Percentiles rank a stretch among this genome's conserved stretches.
These are phyloP conservation scores for Drosophila pseudoananassae DNA, from an alignment of 1,140 invertebrate species.

Conservation along the genomic window DNA sequence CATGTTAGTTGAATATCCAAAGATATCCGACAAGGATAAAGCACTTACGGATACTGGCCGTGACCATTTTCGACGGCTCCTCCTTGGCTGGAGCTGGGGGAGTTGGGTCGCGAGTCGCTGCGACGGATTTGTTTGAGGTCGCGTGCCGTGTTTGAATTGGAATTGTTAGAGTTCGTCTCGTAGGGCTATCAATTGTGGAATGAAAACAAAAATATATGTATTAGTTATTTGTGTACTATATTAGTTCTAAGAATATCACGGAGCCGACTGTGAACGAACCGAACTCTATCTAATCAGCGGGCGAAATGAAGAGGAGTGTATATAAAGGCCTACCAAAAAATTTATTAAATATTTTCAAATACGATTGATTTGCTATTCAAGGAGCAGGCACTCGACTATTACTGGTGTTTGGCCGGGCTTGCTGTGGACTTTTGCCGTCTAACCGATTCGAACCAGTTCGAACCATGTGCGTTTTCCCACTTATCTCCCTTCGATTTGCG, in stretches of 20 bases:
- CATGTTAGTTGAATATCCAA: conserved; percentile 2
- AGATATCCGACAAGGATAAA: not conserved
- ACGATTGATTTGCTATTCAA: conserved; percentile 74
- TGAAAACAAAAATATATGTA: conserved; percentile 6
- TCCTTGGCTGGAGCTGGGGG: conserved; percentile 73
- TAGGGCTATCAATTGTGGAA: conserved; percentile 70
- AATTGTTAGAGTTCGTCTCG: conserved; percentile 80
- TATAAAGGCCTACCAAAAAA: conserved; percentile 30
- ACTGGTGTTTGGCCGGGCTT: conserved; percentile 42
- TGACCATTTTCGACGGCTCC: conserved; percentile 81
- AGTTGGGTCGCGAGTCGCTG: conserved; percentile 78
- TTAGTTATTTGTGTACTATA: conserved; percentile 23
- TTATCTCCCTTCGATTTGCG: conserved; percentile 57
- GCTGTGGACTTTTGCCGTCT: conserved; percentile 22
- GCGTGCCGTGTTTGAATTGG: conserved; percentile 71
- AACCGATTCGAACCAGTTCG: conserved; percentile 44
- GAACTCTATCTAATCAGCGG: conserved; percentile 63
- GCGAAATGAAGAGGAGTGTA: not conserved
- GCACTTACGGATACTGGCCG: conserved; percentile 81
- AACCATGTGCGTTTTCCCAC: conserved; percentile 21
- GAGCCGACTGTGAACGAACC: conserved; percentile 14
- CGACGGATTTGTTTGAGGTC: conserved; percentile 77
- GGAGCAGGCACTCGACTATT: conserved; percentile 56
- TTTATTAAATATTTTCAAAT: conserved; percentile 64
- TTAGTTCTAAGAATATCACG: conserved; percentile 26